Percentiles rank a stretch among this genome's conserved stretches.
These are phyloP conservation scores for Catamblyrhynchus diadema DNA, from an alignment of 2,797 vertebrate genomes.

Conservation along the genomic window DNA sequence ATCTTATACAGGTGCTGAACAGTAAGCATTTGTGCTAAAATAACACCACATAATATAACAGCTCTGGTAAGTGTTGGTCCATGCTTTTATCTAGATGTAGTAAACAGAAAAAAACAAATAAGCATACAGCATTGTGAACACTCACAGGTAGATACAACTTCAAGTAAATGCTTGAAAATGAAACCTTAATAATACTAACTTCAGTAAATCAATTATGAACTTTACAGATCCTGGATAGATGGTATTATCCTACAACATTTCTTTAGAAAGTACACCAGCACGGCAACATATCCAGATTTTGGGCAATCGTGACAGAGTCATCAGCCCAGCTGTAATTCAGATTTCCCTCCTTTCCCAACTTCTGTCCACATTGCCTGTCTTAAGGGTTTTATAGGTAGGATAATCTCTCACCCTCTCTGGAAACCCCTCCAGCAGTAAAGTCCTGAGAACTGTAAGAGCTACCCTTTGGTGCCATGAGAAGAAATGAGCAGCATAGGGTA, in stretches of 20 bases:
- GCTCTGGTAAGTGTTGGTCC: neutral
- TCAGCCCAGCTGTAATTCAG: neutral
- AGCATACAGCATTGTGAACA: neutral
- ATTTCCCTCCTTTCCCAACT: neutral
- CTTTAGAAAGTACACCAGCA: neutral
- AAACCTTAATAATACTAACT: neutral
- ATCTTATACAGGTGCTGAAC: neutral
- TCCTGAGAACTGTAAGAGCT: neutral
- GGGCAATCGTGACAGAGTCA: neutral
- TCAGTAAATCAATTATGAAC: neutral
- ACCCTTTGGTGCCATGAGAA: neutral
- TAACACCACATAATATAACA: neutral
- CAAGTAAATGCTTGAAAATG: neutral
- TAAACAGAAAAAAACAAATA: neutral
- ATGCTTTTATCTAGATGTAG: neutral
- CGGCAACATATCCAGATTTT: neutral
- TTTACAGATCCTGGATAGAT: neutral
- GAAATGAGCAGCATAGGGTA: neutral
- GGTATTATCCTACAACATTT: neutral
- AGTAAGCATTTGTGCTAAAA: neutral
- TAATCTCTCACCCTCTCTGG: neutral
- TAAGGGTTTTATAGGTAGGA: neutral
- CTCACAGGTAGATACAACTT: neutral
- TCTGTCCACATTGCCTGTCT: neutral
- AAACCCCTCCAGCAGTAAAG: neutral